Conservation (phyloP, 2,113 vertebrate species). For the Holacanthus passer region DNA sequence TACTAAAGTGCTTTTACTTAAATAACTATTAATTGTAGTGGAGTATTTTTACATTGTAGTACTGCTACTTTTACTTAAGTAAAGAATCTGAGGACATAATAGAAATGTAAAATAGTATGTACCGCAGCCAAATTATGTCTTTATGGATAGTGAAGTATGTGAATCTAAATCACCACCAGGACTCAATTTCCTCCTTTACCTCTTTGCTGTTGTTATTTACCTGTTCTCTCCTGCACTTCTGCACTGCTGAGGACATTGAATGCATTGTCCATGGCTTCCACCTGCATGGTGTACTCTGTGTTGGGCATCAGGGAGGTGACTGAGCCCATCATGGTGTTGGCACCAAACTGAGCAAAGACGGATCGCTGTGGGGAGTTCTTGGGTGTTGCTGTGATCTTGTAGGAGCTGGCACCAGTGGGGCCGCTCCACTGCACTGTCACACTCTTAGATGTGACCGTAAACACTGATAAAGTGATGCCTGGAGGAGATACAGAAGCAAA, state of each 20-base stretch:
- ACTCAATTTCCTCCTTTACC: neutral
- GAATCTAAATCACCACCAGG: neutral
- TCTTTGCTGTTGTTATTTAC: constrained; percentile 59
- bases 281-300: constrained; percentile 79
- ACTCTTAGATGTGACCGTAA: constrained; percentile 84
- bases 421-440: constrained; percentile 82
- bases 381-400: constrained; percentile 84
- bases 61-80: neutral
- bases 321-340: constrained; percentile 81
- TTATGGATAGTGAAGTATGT: neutral
- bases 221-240: constrained; percentile 77
- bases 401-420: constrained; percentile 79
- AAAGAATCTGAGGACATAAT: too few relatives aligned
- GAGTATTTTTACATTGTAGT: neutral
- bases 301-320: constrained; percentile 84
- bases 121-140: neutral
- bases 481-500: constrained; percentile 15
- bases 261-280: constrained; percentile 86
- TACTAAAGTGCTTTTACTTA: too few relatives aligned
- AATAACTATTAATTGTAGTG: neutral
- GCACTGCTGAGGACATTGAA: constrained; percentile 78
- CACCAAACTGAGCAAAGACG: constrained; percentile 79
- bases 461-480: constrained; percentile 83
- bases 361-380: constrained; percentile 70
- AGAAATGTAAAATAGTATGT: too few relatives aligned